Base-by-base conservation (phyloP, 2,888 invertebrate species). In the Clitarchus hookeri region DNA sequence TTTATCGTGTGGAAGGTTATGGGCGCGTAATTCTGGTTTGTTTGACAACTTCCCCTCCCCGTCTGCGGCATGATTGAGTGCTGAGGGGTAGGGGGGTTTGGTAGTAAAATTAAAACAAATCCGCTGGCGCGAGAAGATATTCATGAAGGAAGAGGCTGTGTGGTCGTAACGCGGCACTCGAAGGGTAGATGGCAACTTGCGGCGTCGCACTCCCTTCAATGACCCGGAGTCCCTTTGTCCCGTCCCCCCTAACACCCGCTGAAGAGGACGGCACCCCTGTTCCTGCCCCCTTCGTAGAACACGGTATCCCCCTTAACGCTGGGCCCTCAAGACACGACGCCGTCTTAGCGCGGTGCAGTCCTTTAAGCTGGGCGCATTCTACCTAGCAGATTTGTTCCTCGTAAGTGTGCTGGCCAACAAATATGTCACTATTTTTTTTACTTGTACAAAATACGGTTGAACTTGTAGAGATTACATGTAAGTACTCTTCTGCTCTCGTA, bases 11-110 rank as follows among this genome's bases (percentile, higher is more conserved):
- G 44, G 82, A 82, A 82, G 36, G 16, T 44, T 82, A 82, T 82
- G 44, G 44, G 36, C 27, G 44, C 19, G 82, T 82, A 82, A 82
- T 82, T 82, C 82, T 44, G 44, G 82, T 82, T 82, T 82, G 82
- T 82, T 82, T 82, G 36, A 82, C 82, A 82, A 82, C 44, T 44
- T 44, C 36, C 36, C 36, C 25, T 82, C 65, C 8, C n/a, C 65
- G 8, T 19, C 23, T 65, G 1, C 16, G 8, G 19, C 65, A 12
- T 65, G 8, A 3, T 65, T 23, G 65, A 8, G n/a, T n/a, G n/a
- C n/a, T 8, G 65, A 65, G 23, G 65, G 65, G 48, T n/a, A n/a
- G n/a, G n/a, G n/a, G 36, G 36, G 36, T 1, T 1, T 36, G 36
- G 2, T 16, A 48, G 48, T 36, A 19, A 65, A 6, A 65, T 65